Evolutionary conservation across 2,888 invertebrate genomes (phyloP).

Genomic region (Drosophila paramelanica): DNA sequence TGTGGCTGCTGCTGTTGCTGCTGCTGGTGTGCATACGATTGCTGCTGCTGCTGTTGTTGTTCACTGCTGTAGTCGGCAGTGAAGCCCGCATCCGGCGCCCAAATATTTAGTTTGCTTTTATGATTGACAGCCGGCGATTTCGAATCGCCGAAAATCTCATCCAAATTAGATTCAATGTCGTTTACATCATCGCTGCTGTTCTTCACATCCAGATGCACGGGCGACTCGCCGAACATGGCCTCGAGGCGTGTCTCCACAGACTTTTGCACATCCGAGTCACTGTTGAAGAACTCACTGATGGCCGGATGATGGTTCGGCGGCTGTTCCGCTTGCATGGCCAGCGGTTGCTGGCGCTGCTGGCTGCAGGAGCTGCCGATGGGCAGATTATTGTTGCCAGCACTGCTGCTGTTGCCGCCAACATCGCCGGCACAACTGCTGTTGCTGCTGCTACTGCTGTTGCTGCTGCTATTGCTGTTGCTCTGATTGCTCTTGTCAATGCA

Average conservation of each 20-base stretch:
- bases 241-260: conserved; percentile 85
- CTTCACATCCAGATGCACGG: conserved; percentile 81
- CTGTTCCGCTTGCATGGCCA: conserved; percentile 62
- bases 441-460: conserved; percentile 54
- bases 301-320: conserved; percentile 74
- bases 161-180: conserved; percentile 84
- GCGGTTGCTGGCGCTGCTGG: conserved; percentile 77
- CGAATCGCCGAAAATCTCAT: conserved; percentile 84
- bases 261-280: conserved; percentile 83
- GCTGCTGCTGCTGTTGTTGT: conserved; percentile 36
- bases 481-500: conserved; percentile 82
- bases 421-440: conserved; percentile 58
- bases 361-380: conserved; percentile 65
- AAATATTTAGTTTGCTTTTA: conserved; percentile 69
- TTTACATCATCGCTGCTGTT: conserved; percentile 72
- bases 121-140: conserved; percentile 69
- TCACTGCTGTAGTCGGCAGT: conserved; percentile 39
- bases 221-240: conserved; percentile 85
- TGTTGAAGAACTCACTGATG: conserved; percentile 82
- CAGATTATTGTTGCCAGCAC: conserved; percentile 35
- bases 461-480: conserved; percentile 69
- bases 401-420: conserved; percentile 59
- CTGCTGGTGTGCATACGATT: conserved; percentile 43
- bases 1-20: conserved; percentile 45
- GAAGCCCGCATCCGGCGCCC: conserved; percentile 68